phyloP scores from a whole-genome alignment of 2,888 invertebrate species.

The Drosophila falleni region DNA sequence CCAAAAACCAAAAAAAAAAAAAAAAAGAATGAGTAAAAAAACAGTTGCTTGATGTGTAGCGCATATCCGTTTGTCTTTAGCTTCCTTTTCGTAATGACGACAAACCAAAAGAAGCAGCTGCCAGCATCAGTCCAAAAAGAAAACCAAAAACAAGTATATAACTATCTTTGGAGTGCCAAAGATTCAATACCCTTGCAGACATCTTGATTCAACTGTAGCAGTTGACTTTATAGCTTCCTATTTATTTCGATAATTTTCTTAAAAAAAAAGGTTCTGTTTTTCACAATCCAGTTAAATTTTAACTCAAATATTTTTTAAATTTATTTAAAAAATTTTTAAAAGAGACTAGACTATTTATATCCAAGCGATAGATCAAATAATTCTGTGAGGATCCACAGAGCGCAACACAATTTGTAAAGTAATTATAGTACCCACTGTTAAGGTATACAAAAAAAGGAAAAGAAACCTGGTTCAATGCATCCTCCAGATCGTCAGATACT shows the following conservation, averaged over 20 bases:
- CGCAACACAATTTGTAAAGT: background rate
- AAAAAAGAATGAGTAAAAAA: slow-evolving; percentile 43
- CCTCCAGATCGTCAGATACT: slow-evolving; percentile 63
- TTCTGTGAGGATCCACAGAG: too few species aligned
- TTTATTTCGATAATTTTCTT: too few species aligned
- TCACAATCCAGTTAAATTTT: too few species aligned
- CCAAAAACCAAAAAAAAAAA: slow-evolving; percentile 35
- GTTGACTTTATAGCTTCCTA: background rate
- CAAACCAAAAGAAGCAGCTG: slow-evolving; percentile 73
- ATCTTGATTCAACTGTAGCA: background rate
- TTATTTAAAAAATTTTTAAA: too few species aligned
- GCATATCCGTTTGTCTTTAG: slow-evolving; percentile 80
- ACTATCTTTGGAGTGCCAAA: slow-evolving; percentile 2
- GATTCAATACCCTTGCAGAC: slow-evolving; percentile 18
- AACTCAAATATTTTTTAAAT: too few species aligned
- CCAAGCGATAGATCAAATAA: too few species aligned
- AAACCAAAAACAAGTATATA: slow-evolving; percentile 9
- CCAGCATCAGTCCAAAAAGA: slow-evolving; percentile 50
- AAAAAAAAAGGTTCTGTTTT: too few species aligned
- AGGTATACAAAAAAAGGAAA: slow-evolving; percentile 19
- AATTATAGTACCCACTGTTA: background rate
- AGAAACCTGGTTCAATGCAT: slow-evolving; percentile 46
- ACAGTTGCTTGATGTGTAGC: slow-evolving; percentile 78
- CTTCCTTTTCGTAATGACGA: slow-evolving; percentile 78
- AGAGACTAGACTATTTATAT: too few species aligned